phyloP scores from a whole-genome alignment of 2,113 vertebrate species.

The Amblyopsis rosae region DNA sequence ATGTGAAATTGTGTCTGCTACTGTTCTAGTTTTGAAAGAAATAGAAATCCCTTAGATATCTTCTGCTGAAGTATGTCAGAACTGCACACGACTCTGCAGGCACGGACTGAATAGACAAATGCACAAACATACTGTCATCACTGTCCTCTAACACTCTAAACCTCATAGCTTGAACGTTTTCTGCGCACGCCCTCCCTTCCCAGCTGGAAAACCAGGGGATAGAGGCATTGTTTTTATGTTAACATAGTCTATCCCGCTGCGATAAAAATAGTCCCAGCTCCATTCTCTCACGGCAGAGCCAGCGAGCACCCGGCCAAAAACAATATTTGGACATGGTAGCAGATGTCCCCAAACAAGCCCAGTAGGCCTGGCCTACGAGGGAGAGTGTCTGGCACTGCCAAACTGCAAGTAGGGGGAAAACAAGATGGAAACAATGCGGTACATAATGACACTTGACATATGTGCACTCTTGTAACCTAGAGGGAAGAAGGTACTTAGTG shows the following conservation, averaged over 20 bases:
- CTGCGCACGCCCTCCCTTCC: conserved; percentile 28
- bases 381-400: conserved; percentile 51
- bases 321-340: conserved; percentile 75
- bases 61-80: neutral
- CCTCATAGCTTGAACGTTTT: conserved; percentile 8
- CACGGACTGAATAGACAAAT: conserved; percentile 15
- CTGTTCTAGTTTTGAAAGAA: neutral
- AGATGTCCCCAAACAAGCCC: conserved; percentile 72
- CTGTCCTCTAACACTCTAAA: conserved; percentile 8
- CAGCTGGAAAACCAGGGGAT: conserved; percentile 58
- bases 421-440: conserved; percentile 54
- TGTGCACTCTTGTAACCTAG: neutral
- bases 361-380: conserved; percentile 47
- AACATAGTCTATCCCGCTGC: conserved; percentile 59
- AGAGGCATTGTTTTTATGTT: conserved; percentile 71
- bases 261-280: conserved; percentile 71
- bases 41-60: neutral
- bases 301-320: conserved; percentile 66
- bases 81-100: neutral
- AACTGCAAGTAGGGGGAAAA: conserved; percentile 26
- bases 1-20: neutral
- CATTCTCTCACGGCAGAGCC: conserved; percentile 56
- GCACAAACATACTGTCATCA: conserved; percentile 23
- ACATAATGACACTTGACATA: conserved; percentile 50
- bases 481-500: conserved; percentile 30